phyloP scores from a whole-genome alignment of 2,113 vertebrate genomes.

The Murina feae region DNA sequence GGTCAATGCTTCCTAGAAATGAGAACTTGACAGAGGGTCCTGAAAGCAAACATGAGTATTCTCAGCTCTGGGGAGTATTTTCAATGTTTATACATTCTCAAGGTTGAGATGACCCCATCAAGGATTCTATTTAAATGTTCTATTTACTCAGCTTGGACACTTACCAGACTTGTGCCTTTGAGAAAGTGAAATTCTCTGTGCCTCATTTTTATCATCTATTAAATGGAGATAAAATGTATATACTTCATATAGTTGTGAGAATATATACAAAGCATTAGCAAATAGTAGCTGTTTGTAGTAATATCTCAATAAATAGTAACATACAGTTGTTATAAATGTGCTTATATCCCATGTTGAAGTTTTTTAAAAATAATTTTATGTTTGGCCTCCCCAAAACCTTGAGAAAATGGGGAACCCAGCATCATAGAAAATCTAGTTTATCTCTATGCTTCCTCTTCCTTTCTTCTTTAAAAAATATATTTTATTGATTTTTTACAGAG shows the following conservation, averaged over 20 bases:
- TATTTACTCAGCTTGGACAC: not conserved
- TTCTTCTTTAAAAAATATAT: too few species aligned
- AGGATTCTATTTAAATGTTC: not conserved
- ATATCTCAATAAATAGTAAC: not conserved
- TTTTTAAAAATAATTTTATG: not conserved
- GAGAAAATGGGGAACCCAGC: not conserved
- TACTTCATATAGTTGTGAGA: not conserved
- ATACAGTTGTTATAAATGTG: not conserved
- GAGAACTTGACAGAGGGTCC: not conserved
- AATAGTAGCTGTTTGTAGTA: not conserved
- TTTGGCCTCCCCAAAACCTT: not conserved
- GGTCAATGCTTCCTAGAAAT: not conserved
- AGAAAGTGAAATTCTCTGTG: not conserved
- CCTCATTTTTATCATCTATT: not conserved
- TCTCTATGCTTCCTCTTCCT: not conserved
- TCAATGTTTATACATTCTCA: not conserved
- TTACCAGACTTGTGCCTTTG: not conserved
- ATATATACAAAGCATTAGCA: not conserved
- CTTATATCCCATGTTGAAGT: not conserved
- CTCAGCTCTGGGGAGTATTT: not conserved
- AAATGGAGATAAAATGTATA: not conserved
- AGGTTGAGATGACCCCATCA: not conserved
- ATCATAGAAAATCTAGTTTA: not conserved
- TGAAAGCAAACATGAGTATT: not conserved
- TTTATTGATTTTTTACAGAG: too few species aligned